These are phyloP conservation scores for Halocaridina rubra DNA, from an alignment of 2,888 invertebrate species.

Conservation along the genomic window DNA sequence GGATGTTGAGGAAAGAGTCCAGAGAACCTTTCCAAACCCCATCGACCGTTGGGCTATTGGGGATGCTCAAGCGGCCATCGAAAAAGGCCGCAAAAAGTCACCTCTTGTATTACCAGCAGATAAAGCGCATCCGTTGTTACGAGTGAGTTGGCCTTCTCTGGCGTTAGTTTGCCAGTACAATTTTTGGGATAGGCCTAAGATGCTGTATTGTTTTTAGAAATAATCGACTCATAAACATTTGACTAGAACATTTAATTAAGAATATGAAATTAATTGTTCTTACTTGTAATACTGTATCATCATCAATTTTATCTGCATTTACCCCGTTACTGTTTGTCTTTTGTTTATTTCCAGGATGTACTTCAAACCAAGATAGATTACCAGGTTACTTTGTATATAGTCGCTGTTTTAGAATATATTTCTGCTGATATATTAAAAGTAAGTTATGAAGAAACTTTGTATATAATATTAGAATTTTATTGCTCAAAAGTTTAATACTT, in stretches of 20 bases:
- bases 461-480: too few relatives aligned
- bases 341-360: slow-evolving; percentile 78
- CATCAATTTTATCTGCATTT: too few relatives aligned
- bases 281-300: too few relatives aligned
- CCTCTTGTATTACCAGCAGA: slow-evolving; percentile 84
- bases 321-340: too few relatives aligned
- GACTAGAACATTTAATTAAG: too few relatives aligned
- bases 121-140: slow-evolving; percentile 85
- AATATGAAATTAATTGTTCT: too few relatives aligned
- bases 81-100: slow-evolving; percentile 82
- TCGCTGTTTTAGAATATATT: slow-evolving; percentile 94
- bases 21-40: slow-evolving; percentile 92
- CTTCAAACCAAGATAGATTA: slow-evolving; percentile 85
- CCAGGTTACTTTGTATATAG: slow-evolving; percentile 89
- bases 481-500: too few relatives aligned
- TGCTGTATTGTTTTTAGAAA: too few relatives aligned
- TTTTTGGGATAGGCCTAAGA: too few relatives aligned
- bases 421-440: slow-evolving; percentile 93
- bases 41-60: slow-evolving; percentile 93
- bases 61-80: slow-evolving; percentile 85
- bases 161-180: too few relatives aligned
- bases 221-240: too few relatives aligned
- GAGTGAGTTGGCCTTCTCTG: slow-evolving; percentile 40
- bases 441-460: too few relatives aligned
- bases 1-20: slow-evolving; percentile 94